Evolutionary conservation across 2,797 vertebrate species (phyloP).

Genomic region (Falco naumanni): DNA sequence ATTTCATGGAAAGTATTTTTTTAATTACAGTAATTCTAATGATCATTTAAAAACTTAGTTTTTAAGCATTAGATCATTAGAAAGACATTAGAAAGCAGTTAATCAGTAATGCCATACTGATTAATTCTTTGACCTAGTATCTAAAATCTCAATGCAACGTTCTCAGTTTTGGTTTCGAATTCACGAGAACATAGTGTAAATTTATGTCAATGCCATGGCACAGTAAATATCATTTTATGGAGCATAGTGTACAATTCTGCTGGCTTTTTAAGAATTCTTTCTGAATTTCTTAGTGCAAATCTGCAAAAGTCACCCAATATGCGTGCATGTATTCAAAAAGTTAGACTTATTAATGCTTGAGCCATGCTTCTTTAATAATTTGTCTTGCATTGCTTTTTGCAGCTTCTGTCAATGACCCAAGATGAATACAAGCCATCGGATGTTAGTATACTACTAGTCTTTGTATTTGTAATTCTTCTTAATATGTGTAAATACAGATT

Average conservation of each 20-base stretch:
- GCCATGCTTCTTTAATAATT: conserved; percentile 80
- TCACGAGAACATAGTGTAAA: neutral
- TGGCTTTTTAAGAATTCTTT: conserved; percentile 40
- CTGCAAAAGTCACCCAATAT: neutral
- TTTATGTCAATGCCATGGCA: neutral
- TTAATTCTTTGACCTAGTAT: conserved; percentile 23
- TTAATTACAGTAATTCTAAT: conserved; percentile 29
- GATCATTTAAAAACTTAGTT: conserved; percentile 47
- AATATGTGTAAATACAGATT: conserved; percentile 5
- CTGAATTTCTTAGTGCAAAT: neutral
- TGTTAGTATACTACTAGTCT: conserved; percentile 86
- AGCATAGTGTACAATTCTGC: neutral
- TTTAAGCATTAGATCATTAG: conserved; percentile 55
- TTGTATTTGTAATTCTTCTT: conserved; percentile 27
- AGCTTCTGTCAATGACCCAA: conserved; percentile 94
- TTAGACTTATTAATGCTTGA: conserved; percentile 60
- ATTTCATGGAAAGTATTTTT: neutral
- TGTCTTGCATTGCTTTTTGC: conserved; percentile 84
- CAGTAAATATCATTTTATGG: neutral
- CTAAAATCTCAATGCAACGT: neutral
- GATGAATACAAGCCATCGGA: conserved; percentile 95
- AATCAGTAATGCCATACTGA: conserved; percentile 57
- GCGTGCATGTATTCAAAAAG: neutral
- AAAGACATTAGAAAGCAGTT: conserved; percentile 67
- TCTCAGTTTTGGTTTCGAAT: conserved; percentile 8